phyloP scores from a whole-genome alignment of 2,113 vertebrate genomes.

The Phaetusa simplex region DNA sequence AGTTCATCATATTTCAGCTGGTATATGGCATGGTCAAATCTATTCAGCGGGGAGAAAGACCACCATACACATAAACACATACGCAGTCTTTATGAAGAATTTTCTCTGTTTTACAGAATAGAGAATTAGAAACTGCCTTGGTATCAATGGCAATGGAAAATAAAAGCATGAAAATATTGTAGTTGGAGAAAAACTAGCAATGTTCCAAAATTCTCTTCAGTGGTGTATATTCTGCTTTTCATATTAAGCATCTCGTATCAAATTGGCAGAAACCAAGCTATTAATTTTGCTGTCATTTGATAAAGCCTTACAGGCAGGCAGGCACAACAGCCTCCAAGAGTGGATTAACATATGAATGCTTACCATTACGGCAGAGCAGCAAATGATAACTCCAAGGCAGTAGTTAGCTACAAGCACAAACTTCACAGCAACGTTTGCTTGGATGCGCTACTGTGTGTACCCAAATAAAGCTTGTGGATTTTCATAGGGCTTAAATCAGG shows the following conservation, averaged over 20 bases:
- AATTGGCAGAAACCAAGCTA: slow-evolving; percentile 19
- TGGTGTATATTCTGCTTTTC: background rate
- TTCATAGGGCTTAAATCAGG: background rate
- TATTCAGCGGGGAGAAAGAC: background rate
- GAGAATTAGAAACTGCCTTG: background rate
- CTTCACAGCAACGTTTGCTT: background rate
- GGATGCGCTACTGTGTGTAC: background rate
- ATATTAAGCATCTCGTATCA: background rate
- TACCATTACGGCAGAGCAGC: background rate
- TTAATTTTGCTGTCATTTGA: slow-evolving; percentile 41
- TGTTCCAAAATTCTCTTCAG: background rate
- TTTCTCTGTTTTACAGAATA: background rate
- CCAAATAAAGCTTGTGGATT: background rate
- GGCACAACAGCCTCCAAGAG: background rate
- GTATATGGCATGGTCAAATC: background rate
- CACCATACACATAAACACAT: background rate
- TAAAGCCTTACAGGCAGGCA: background rate
- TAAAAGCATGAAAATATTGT: background rate
- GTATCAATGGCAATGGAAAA: background rate
- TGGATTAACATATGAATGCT: slow-evolving; percentile 30
- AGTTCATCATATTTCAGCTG: background rate
- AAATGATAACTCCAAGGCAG: background rate
- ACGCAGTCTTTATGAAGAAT: background rate
- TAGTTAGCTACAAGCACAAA: background rate
- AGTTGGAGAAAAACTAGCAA: background rate